phyloP scores from a whole-genome alignment of 2,113 vertebrate species.

The Brachionichthys hirsutus region DNA sequence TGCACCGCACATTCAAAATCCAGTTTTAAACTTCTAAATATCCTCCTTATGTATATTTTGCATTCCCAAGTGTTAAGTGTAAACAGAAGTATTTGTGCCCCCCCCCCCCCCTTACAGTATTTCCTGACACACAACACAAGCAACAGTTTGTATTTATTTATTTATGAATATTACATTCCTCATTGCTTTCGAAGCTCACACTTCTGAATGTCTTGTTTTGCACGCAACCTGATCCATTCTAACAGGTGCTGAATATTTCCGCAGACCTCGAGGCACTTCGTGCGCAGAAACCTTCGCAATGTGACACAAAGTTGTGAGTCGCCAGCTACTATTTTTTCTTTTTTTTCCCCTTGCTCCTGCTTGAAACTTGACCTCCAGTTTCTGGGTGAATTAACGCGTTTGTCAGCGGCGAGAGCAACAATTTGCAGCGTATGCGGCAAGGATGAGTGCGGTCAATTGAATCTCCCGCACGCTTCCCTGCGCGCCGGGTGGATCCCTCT shows the following conservation, averaged over 20 bases:
- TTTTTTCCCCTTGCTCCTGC: slow-evolving; percentile 24
- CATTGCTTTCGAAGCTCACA: not conserved
- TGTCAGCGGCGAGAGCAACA: slow-evolving; percentile 69
- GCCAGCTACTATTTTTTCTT: slow-evolving; percentile 7
- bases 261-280: not conserved
- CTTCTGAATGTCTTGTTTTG: not conserved
- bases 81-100: too few species aligned
- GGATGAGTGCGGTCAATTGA: slow-evolving; percentile 71
- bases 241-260: slow-evolving; percentile 8
- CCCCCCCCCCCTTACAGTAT: too few species aligned
- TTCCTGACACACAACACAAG: not conserved
- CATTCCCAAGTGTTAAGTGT: too few species aligned
- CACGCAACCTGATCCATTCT: not conserved
- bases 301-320: slow-evolving; percentile 44
- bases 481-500: slow-evolving; percentile 21
- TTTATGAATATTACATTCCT: not conserved
- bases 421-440: slow-evolving; percentile 61
- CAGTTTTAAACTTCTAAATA: too few species aligned
- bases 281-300: slow-evolving; percentile 23
- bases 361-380: slow-evolving; percentile 70
- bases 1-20: too few species aligned
- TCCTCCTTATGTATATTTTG: too few species aligned
- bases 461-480: slow-evolving; percentile 50
- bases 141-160: not conserved
- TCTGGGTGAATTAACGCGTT: slow-evolving; percentile 74